phyloP scores from a whole-genome alignment of 2,888 invertebrate genomes.

The Venusia cambrica region DNA sequence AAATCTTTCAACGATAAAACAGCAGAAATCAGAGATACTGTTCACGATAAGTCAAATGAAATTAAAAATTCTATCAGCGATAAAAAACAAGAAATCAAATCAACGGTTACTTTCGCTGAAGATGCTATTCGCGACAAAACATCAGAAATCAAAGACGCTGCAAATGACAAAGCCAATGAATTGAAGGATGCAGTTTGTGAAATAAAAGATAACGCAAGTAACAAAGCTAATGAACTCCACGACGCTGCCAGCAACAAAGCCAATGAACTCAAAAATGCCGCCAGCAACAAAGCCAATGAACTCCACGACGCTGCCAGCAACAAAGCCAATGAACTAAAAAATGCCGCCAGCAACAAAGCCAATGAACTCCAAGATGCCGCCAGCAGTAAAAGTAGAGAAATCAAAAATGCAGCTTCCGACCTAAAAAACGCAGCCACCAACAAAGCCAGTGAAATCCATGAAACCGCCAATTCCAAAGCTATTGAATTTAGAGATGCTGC shows the following conservation, averaged over 20 bases:
- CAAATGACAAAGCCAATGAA: conserved; percentile 30
- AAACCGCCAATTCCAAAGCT: conserved; percentile 39
- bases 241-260: too few relatives aligned
- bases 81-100: conserved; percentile 31
- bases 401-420: conserved; percentile 38
- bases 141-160: conserved; percentile 28
- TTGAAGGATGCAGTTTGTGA: conserved; percentile 31
- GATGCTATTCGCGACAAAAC: conserved; percentile 39
- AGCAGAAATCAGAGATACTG: conserved; percentile 41
- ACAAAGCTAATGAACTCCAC: conserved; percentile 29
- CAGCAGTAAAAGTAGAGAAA: conserved; percentile 28
- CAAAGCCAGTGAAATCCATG: conserved; percentile 39
- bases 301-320: conserved; percentile 38
- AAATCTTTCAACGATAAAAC: conserved; percentile 41
- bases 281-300: conserved; percentile 41
- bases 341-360: conserved; percentile 30
- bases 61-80: conserved; percentile 28
- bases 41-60: conserved; percentile 29
- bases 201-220: conserved; percentile 35
- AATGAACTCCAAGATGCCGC: conserved; percentile 36
- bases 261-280: too few relatives aligned
- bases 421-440: too few relatives aligned
- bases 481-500: conserved; percentile 34
- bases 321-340: conserved; percentile 38
- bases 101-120: conserved; percentile 25